Percentiles rank a stretch among this genome's conserved stretches.
Evolutionary conservation across 2,797 vertebrate species (phyloP).

Genomic region (Thripadectes ignobilis): DNA sequence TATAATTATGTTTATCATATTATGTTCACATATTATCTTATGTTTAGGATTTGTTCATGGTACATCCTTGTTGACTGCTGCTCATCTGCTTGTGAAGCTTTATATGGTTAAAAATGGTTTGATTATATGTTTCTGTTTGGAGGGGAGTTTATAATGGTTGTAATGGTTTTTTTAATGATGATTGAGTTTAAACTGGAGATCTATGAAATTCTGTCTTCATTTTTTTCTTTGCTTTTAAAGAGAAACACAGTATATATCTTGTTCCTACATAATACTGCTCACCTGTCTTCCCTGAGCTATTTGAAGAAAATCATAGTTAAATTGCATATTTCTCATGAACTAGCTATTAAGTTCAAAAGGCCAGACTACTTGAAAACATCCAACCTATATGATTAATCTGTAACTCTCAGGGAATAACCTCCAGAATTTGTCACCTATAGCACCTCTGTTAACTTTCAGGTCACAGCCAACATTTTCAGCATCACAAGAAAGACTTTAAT

Average conservation of each 20-base stretch:
- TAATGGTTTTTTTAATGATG: neutral
- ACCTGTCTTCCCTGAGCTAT: neutral
- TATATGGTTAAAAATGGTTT: neutral
- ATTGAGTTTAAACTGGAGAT: neutral
- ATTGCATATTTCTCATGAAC: neutral
- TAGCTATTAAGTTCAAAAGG: neutral
- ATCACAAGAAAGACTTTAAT: neutral
- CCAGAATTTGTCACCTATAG: neutral
- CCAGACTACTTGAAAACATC: neutral
- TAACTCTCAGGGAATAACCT: neutral
- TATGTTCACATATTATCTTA: neutral
- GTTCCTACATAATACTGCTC: neutral
- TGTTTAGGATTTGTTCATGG: neutral
- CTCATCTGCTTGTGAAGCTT: neutral
- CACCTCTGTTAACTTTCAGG: neutral
- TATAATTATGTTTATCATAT: neutral
- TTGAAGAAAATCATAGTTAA: neutral
- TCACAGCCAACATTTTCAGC: neutral
- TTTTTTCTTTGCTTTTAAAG: neutral
- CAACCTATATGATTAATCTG: neutral
- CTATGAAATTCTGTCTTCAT: neutral
- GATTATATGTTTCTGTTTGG: neutral
- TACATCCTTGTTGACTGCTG: neutral
- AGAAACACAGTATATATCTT: neutral
- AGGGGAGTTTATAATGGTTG: neutral